Base-by-base conservation (phyloP, 2,113 vertebrate species). In the Gallinago media region DNA sequence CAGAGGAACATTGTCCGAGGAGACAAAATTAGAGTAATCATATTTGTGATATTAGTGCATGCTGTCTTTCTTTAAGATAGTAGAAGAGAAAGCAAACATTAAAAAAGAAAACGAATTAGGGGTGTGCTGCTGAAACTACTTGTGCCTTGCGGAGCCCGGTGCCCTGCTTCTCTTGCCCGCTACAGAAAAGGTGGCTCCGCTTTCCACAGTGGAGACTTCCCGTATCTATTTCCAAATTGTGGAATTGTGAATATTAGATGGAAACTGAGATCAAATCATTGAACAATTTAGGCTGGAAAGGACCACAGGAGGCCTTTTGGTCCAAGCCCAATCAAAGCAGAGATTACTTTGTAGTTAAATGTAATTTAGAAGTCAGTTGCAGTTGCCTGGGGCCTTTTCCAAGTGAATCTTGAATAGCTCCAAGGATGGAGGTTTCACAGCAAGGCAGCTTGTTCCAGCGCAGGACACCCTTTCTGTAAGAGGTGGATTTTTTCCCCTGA, bases 401-500 rank as follows among this genome's bases (percentile, higher is more conserved):
- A 70, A 46, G 59, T 0, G 2, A 15, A 21, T 36, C 15, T 76
- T 47, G 4, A 86, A 8, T 31, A 8, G 8, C 13, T 72, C 18
- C 29, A 29, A 61, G 71, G 38, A n/a, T 46, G 81, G 62, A 68
- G 46, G 38, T 56, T 46, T 47, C 47, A 26, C 12, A 73, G 52
- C 42, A 68, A 78, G 61, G 40, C 38, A 47, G 2, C 29, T 50
- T 55, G 17, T 55, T 66, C 46, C 20, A 7, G 4, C 16, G 25
- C 0, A 1, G 32, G 55, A 34, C 40, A 38, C 12, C 5, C 10
- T 49, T 76, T 86, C 21, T 62, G 5, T 18, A 58, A 58, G 27
- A 79, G 8, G 11, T 54, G 16, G 0, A 0, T 4, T 32, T 47
- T 42, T 50, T 36, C 0, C 15, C 5, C 18, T 2, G 3, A 1